These are phyloP conservation scores for Polyommatus iphigenia DNA, from an alignment of 2,888 invertebrate species.

Conservation along the genomic window DNA sequence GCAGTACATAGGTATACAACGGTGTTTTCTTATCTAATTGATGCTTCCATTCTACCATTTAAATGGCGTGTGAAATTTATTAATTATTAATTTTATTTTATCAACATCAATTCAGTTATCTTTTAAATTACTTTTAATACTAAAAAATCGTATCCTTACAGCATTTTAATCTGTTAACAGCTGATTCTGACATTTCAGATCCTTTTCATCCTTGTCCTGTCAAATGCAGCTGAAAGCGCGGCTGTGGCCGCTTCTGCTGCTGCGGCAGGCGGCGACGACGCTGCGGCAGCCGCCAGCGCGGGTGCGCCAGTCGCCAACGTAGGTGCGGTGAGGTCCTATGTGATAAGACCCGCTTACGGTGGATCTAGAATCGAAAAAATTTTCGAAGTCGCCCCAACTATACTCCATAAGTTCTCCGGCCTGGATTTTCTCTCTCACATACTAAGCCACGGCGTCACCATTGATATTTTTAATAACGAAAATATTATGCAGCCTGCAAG, in stretches of 20 bases:
- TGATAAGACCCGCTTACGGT: neutral
- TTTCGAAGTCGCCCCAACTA: neutral
- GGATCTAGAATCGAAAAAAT: neutral
- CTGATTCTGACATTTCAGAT: neutral
- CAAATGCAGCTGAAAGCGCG: neutral
- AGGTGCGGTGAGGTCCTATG: neutral
- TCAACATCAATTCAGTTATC: too few relatives aligned
- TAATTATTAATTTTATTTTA: too few relatives aligned
- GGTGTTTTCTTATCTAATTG: too few relatives aligned
- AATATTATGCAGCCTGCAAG: too few relatives aligned
- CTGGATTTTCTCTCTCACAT: neutral
- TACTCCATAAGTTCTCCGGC: neutral
- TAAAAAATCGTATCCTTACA: too few relatives aligned
- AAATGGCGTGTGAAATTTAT: too few relatives aligned
- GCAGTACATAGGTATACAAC: too few relatives aligned
- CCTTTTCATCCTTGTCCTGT: neutral
- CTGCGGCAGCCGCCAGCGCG: neutral
- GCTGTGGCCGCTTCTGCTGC: neutral
- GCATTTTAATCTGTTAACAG: too few relatives aligned
- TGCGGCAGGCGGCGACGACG: neutral
- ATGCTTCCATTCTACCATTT: too few relatives aligned
- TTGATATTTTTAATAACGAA: neutral
- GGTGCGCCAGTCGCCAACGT: neutral
- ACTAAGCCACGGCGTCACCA: neutral
- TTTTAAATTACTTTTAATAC: too few relatives aligned